These are phyloP conservation scores for Pycnonotus jocosus DNA, from an alignment of 2,113 vertebrate species.

Conservation along the genomic window DNA sequence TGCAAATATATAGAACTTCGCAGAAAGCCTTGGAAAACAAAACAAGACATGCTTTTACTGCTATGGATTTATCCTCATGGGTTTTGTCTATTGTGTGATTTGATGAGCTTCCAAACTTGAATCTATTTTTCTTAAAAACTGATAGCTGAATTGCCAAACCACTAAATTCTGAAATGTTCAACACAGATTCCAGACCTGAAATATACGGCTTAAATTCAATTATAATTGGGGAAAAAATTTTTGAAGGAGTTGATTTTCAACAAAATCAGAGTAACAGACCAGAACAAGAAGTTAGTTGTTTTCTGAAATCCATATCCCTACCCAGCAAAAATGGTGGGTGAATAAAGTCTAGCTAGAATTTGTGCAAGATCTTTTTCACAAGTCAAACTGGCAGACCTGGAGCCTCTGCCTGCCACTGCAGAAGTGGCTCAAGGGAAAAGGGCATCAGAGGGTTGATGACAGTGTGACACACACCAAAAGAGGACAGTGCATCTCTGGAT, in stretches of 20 bases:
- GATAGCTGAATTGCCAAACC: background rate
- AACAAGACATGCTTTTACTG: background rate
- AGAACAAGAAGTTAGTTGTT: background rate
- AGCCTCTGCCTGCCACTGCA: background rate
- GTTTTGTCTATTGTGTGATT: background rate
- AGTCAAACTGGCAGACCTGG: background rate
- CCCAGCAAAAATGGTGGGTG: background rate
- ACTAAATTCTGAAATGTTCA: background rate
- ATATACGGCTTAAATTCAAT: background rate
- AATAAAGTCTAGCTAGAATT: background rate
- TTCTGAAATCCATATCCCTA: background rate
- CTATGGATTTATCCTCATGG: background rate
- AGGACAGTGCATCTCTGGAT: background rate
- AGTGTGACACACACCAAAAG: background rate
- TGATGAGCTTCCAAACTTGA: background rate
- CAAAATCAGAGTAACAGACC: background rate
- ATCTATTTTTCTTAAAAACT: background rate
- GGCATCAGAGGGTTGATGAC: background rate
- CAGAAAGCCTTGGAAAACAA: background rate
- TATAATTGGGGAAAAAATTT: background rate
- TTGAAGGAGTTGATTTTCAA: background rate
- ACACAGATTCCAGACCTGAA: background rate
- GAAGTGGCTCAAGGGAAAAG: background rate
- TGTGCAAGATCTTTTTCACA: background rate
- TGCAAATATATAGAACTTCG: background rate